Evolutionary conservation across 2,113 vertebrate species (phyloP), one percentile per base, ranked within the genome.

Genomic region (Megaleporinus macrocephalus): DNA sequence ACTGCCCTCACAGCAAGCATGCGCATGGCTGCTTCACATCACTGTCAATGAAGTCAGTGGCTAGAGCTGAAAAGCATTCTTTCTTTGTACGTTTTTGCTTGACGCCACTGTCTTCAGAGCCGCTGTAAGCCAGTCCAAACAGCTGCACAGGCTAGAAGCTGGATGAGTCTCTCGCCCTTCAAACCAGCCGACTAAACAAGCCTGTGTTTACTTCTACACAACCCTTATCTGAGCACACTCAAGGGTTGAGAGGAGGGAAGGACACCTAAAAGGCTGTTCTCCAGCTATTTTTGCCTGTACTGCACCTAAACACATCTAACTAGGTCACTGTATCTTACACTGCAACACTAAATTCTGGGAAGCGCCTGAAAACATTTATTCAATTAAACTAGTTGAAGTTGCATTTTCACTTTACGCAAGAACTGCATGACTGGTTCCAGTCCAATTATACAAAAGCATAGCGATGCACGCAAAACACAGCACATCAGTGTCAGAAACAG

Each of bases 401-500:
- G 36, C 36, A 36, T 9, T 44, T 44, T 44, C 9, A 44, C 9
- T 26, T 29, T 29, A 16, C 30, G 13, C 27, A 16, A 53, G 36
- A 24, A 55, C 27, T 20, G 30, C 6, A 30, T 13, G 53, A 27
- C 26, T 15, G 5, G 2, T 55, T 72, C 10, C 15, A 24, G 12
- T 5, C 16, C 41, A 33, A 9, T 18, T 15, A 49, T 36, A 36
- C n/a, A n/a, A 3, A 68, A 72, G 68, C 76, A 68, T 14, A 2
- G 49, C 0, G 0, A 55, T 7, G 26, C 47, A 30, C n/a, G 51
- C 29, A 66, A 22, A 68, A 27, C 41, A 27, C 36, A n/a, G 24
- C 15, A 53, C 49, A n/a, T 41, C 36, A 29, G 26, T 44, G 69
- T 69, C 77, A 73, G 49, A 44, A 83, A 87, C 83, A 74, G 78